phyloP scores from a whole-genome alignment of 2,113 vertebrate genomes.

The Takifugu flavidus region DNA sequence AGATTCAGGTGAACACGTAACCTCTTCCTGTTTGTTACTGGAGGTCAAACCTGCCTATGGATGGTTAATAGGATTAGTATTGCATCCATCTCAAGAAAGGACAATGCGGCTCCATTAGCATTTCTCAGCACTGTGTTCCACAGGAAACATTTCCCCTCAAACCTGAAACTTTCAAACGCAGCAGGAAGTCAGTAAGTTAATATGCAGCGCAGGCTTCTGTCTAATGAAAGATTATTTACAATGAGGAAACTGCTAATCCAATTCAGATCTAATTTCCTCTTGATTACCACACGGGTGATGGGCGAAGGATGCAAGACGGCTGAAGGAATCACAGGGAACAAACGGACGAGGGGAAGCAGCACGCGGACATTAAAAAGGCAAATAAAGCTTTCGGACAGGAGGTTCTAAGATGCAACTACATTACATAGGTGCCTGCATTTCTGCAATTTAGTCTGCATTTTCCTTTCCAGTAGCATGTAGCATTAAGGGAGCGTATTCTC shows the following conservation, averaged over 20 bases:
- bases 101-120: slow-evolving; percentile 15
- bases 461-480: no score
- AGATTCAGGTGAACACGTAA: no score
- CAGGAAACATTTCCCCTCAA: slow-evolving; percentile 45
- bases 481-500: no score
- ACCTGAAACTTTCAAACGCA: slow-evolving; percentile 22
- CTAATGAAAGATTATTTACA: slow-evolving; percentile 50
- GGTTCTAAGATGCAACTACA: no score
- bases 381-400: not conserved
- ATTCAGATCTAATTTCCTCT: slow-evolving; percentile 59
- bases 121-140: slow-evolving; percentile 15
- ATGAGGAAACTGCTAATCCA: slow-evolving; percentile 50
- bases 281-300: slow-evolving; percentile 36
- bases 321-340: not conserved
- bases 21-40: no score
- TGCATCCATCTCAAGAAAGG: no score
- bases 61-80: no score
- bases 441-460: no score
- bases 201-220: slow-evolving; percentile 38
- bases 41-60: no score
- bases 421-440: no score
- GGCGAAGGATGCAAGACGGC: slow-evolving; percentile 21
- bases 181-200: slow-evolving; percentile 61
- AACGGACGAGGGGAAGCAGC: slow-evolving; percentile 6
- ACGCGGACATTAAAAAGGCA: not conserved